phyloP scores from a whole-genome alignment of 2,797 vertebrate genomes.

The Loriculus beryllinus region DNA sequence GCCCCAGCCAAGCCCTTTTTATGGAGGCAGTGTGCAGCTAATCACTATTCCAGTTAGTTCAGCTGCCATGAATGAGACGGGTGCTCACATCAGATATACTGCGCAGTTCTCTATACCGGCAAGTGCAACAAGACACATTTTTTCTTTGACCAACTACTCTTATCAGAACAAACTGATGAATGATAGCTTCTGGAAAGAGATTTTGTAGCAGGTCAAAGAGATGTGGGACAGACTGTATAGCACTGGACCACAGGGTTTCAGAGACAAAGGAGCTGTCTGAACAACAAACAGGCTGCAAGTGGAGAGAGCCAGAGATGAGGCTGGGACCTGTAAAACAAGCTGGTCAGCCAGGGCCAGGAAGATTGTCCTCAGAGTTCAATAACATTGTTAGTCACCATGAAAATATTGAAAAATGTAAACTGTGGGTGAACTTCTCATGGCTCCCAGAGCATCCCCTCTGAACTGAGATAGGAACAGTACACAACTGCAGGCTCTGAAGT shows the following conservation, averaged over 20 bases:
- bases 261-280: not conserved
- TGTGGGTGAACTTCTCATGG: not conserved
- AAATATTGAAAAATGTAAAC: constrained; percentile 37
- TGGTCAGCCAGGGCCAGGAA: not conserved
- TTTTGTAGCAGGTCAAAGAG: not conserved
- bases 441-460: not conserved
- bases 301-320: not conserved
- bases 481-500: not conserved
- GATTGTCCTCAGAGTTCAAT: not conserved
- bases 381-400: constrained; percentile 26
- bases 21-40: not conserved
- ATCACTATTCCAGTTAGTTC: not conserved
- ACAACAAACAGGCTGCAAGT: not conserved
- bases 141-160: not conserved
- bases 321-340: not conserved
- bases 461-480: not conserved
- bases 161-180: not conserved
- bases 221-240: not conserved
- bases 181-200: not conserved
- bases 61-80: not conserved
- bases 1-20: not conserved
- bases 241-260: not conserved
- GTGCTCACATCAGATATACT: not conserved
- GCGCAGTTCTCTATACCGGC: not conserved
- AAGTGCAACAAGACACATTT: not conserved